Evolutionary conservation across 2,888 invertebrate genomes (phyloP).

Genomic region (Dynastes maya): DNA sequence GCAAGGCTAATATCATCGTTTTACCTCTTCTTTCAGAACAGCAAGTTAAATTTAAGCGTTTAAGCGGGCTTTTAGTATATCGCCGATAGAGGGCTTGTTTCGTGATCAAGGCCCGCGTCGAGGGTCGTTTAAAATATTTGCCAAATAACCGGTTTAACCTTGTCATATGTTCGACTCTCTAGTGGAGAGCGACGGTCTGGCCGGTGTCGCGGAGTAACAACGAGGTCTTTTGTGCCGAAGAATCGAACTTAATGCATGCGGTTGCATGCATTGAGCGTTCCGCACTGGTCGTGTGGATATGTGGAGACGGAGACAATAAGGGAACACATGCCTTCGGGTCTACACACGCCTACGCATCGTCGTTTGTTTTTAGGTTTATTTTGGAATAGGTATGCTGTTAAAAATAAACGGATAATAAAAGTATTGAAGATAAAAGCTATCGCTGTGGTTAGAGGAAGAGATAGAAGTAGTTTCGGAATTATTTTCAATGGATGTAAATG

Average conservation of each 20-base stretch:
- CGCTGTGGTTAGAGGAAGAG: no score
- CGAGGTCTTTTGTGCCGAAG: no score
- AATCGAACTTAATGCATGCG: not conserved
- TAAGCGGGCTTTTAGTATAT: not conserved
- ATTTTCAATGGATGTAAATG: no score
- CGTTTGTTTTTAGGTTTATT: not conserved
- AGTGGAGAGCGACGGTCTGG: not conserved
- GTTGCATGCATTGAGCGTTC: not conserved
- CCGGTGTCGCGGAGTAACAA: not conserved
- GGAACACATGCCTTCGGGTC: not conserved
- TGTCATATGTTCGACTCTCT: constrained; percentile 10
- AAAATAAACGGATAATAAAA: no score
- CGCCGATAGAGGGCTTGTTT: not conserved
- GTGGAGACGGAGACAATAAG: not conserved
- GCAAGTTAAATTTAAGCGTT: not conserved
- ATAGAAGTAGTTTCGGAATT: no score
- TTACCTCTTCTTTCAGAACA: not conserved
- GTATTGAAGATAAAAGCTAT: no score
- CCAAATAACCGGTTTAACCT: constrained; percentile 38
- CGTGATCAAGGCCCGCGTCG: constrained; percentile 15
- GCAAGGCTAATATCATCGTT: not conserved
- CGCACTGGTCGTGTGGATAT: not conserved
- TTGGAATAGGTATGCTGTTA: not conserved
- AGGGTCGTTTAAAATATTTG: constrained; percentile 32
- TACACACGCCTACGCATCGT: not conserved